phyloP scores from a whole-genome alignment of 1,140 invertebrate species.

The Apis laboriosa region DNA sequence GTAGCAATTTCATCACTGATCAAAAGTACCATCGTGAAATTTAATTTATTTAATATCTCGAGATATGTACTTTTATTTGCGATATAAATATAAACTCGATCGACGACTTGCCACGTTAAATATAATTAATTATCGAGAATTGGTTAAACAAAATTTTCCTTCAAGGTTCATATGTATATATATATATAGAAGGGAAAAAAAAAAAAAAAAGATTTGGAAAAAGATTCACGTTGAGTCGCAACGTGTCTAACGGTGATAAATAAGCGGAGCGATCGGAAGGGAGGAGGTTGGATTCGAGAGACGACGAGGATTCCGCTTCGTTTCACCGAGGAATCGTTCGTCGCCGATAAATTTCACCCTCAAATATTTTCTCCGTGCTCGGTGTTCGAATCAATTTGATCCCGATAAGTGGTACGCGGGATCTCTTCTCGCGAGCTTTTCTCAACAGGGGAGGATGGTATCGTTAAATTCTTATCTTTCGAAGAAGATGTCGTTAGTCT shows the following conservation, averaged over 20 bases:
- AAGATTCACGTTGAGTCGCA: neutral
- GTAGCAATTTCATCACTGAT: conserved; percentile 31
- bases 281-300: too few relatives aligned
- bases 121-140: too few relatives aligned
- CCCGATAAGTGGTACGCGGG: neutral
- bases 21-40: neutral
- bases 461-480: neutral
- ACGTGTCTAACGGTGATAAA: neutral
- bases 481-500: neutral
- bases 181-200: too few relatives aligned
- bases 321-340: conserved; percentile 6
- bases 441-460: neutral
- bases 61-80: too few relatives aligned
- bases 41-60: neutral
- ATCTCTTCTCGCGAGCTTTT: neutral
- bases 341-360: conserved; percentile 18
- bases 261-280: neutral
- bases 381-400: conserved; percentile 19
- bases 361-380: conserved; percentile 5
- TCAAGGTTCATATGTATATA: too few relatives aligned
- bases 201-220: neutral
- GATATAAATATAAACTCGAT: too few relatives aligned
- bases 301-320: conserved; percentile 6
- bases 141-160: too few relatives aligned
- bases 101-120: too few relatives aligned